phyloP scores from a whole-genome alignment of 2,113 vertebrate genomes.

The Menura novaehollandiae region DNA sequence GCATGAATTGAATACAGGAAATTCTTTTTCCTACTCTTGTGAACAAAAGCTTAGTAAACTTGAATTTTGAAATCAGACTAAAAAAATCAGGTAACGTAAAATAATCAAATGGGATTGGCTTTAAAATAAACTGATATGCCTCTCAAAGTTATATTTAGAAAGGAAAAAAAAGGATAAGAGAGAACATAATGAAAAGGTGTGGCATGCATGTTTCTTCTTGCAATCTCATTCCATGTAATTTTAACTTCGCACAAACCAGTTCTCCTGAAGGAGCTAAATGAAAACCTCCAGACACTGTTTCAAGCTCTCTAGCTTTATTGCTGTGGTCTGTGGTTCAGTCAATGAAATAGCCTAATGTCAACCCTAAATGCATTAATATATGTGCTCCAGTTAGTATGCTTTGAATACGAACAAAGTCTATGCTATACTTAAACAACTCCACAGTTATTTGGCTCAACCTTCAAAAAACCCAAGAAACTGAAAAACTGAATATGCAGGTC shows the following conservation, averaged over 20 bases:
- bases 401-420: background rate
- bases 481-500: background rate
- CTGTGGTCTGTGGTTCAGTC: conserved; percentile 13
- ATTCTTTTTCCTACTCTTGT: background rate
- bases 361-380: background rate
- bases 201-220: conserved; percentile 48
- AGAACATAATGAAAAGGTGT: conserved; percentile 58
- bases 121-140: background rate
- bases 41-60: background rate
- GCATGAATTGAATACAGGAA: background rate
- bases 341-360: background rate
- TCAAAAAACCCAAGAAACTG: background rate
- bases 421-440: background rate
- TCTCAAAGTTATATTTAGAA: conserved; percentile 36
- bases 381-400: background rate
- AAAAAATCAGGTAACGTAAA: background rate
- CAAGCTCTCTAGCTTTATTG: background rate
- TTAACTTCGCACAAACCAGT: conserved; percentile 18
- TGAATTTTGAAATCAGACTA: background rate
- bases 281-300: conserved; percentile 19
- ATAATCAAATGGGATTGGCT: background rate
- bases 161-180: background rate
- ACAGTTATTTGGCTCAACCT: background rate
- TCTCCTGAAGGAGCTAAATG: background rate
- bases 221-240: conserved; percentile 28